Percentiles rank a stretch among this genome's conserved stretches.
These are phyloP conservation scores for Taphrorychus bicolor DNA, from an alignment of 2,888 invertebrate genomes.

Conservation along the genomic window DNA sequence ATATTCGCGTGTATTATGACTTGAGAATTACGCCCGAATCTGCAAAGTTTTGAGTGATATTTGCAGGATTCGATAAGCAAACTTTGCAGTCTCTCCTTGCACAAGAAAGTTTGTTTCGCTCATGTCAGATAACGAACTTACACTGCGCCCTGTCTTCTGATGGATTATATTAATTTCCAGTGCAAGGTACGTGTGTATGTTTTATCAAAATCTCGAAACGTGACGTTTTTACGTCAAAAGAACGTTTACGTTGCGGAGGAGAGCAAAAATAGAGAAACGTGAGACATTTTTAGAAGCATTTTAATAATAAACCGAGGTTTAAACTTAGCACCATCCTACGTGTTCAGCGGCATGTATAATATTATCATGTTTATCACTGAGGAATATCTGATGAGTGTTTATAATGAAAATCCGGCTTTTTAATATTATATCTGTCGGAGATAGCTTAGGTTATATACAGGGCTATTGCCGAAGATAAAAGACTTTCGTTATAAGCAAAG, in stretches of 20 bases:
- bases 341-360: constrained; percentile 24
- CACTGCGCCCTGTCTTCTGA: not conserved
- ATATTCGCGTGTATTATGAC: not conserved
- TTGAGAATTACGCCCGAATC: constrained; percentile 4
- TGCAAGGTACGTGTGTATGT: not conserved
- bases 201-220: not conserved
- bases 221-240: not conserved
- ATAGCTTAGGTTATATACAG: no score
- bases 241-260: not conserved
- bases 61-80: not conserved
- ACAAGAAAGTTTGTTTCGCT: not conserved
- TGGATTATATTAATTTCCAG: not conserved
- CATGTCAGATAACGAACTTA: not conserved
- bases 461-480: no score
- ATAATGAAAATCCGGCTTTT: not conserved
- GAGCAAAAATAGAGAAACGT: constrained; percentile 8
- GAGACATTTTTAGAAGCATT: constrained; percentile 15
- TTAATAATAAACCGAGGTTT: constrained; percentile 30
- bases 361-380: constrained; percentile 4
- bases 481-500: no score
- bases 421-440: no score
- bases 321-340: constrained; percentile 28
- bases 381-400: constrained; percentile 5
- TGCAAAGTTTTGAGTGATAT: not conserved
- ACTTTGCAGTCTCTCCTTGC: not conserved